Evolutionary conservation across 2,888 invertebrate genomes (phyloP).

Genomic region (Octonoba sinensis): DNA sequence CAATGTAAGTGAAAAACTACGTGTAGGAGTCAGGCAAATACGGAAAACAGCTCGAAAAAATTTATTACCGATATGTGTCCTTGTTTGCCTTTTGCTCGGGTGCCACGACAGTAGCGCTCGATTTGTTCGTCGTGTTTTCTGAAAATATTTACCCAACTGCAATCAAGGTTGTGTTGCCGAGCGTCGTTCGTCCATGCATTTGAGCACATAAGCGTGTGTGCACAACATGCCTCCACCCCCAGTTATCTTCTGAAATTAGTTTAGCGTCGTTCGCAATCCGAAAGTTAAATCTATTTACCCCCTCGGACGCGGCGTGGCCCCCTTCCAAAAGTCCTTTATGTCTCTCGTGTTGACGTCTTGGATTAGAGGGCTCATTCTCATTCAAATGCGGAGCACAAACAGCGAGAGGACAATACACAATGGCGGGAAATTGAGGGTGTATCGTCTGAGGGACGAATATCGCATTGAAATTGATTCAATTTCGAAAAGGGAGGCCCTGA

Average conservation of each 20-base stretch:
- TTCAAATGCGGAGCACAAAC: slow-evolving; percentile 51
- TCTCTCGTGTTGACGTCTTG: slow-evolving; percentile 51
- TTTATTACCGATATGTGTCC: too few relatives aligned
- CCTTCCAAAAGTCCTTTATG: too few relatives aligned
- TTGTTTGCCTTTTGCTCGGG: too few relatives aligned
- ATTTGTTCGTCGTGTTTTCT: too few relatives aligned
- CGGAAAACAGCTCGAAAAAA: too few relatives aligned
- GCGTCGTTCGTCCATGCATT: slow-evolving; percentile 9
- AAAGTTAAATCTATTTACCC: slow-evolving; percentile 37
- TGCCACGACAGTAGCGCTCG: too few relatives aligned
- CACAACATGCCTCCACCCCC: slow-evolving; percentile 4
- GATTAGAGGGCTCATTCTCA: slow-evolving; percentile 52
- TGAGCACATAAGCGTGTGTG: slow-evolving; percentile 29
- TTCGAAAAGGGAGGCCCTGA: slow-evolving; percentile 12
- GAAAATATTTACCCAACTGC: slow-evolving; percentile 12
- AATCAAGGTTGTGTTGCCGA: slow-evolving; percentile 1
- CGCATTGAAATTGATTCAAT: slow-evolving; percentile 19
- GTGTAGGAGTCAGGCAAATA: too few relatives aligned
- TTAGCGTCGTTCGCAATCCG: slow-evolving; percentile 39
- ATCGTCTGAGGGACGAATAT: background rate
- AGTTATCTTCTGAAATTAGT: slow-evolving; percentile 34
- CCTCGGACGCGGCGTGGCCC: too few relatives aligned
- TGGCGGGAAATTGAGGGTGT: slow-evolving; percentile 10
- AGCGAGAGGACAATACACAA: slow-evolving; percentile 23
- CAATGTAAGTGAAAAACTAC: too few relatives aligned